Evolutionary conservation across 2,888 invertebrate species (phyloP).

Genomic region (Hanleya hanleyi): DNA sequence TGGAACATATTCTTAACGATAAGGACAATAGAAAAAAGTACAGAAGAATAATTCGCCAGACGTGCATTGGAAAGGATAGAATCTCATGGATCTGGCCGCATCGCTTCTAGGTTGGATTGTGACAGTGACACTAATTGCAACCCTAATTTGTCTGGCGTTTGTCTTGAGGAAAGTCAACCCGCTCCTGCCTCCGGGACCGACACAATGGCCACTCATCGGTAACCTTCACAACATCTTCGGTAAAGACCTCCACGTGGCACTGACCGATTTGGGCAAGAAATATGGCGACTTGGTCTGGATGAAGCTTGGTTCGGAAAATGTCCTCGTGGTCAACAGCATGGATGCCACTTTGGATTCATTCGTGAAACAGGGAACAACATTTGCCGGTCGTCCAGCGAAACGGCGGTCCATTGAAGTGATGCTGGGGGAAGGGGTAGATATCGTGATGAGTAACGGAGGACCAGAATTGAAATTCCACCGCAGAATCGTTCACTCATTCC

Average conservation of each 20-base stretch:
- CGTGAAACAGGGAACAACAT: constrained; percentile 32
- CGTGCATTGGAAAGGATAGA: too few species aligned
- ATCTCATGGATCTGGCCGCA: too few species aligned
- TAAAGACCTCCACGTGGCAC: constrained; percentile 33
- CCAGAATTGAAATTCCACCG: constrained; percentile 38
- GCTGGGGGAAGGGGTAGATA: constrained; percentile 34
- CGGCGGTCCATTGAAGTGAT: constrained; percentile 37
- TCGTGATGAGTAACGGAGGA: constrained; percentile 36
- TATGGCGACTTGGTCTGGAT: constrained; percentile 38
- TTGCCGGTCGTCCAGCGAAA: constrained; percentile 35
- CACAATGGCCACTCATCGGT: constrained; percentile 34
- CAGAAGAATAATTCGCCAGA: too few species aligned
- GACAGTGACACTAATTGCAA: background rate
- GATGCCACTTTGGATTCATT: constrained; percentile 35
- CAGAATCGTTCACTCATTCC: constrained; percentile 36
- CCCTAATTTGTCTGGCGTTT: background rate
- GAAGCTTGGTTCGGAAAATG: constrained; percentile 32
- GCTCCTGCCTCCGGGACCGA: constrained; percentile 31
- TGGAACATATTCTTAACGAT: too few species aligned
- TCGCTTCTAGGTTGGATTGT: background rate
- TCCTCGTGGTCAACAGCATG: constrained; percentile 39
- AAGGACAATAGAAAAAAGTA: too few species aligned
- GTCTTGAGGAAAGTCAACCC: background rate
- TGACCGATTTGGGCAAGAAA: constrained; percentile 27
- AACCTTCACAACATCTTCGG: constrained; percentile 36